Conservation (phyloP, 2,888 invertebrate species). For the Biston stratarius region DNA sequence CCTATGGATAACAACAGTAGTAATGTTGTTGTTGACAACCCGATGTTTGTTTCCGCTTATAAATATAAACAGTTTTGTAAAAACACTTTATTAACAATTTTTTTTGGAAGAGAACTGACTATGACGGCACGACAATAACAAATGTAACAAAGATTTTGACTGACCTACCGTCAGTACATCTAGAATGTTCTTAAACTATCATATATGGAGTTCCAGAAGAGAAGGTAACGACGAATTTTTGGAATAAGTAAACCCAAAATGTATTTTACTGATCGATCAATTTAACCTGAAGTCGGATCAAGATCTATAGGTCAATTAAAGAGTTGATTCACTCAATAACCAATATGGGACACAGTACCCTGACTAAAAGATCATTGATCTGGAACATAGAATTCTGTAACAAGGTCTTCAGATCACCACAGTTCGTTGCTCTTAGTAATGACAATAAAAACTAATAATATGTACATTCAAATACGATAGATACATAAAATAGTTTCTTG, state of each 20-base stretch:
- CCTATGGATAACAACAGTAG: no score
- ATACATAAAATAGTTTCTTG: background rate
- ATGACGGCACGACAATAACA: no score
- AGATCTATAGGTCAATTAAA: constrained; percentile 17
- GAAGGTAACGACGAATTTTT: background rate
- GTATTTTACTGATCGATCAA: background rate
- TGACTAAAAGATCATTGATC: constrained; percentile 11
- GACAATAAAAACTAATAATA: constrained; percentile 5
- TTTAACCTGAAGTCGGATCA: background rate
- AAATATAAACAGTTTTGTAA: no score
- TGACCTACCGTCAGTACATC: background rate
- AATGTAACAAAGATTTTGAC: no score
- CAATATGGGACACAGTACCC: constrained; percentile 12
- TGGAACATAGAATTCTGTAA: constrained; percentile 4
- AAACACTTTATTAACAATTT: no score
- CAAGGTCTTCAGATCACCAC: constrained; percentile 24
- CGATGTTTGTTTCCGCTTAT: no score
- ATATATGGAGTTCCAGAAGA: background rate
- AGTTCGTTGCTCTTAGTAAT: constrained; percentile 23
- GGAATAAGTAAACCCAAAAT: background rate
- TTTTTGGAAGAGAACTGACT: no score
- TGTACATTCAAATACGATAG: background rate
- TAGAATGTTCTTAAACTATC: background rate
- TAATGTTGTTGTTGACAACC: no score
- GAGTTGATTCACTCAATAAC: constrained; percentile 24